phyloP scores from a whole-genome alignment of 2,113 vertebrate genomes.

The Pachycephala philippinensis region DNA sequence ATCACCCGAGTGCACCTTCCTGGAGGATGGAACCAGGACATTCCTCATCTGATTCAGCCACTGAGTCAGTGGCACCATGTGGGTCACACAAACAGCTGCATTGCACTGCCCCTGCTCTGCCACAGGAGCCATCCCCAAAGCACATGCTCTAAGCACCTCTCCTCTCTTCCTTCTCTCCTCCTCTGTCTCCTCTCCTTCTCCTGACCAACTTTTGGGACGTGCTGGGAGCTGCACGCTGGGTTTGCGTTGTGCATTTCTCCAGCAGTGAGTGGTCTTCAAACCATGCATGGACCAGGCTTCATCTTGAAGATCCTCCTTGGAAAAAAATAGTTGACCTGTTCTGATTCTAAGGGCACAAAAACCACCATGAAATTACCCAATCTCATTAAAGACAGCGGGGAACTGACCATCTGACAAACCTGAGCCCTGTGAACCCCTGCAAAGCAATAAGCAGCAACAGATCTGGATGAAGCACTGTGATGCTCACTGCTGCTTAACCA shows the following conservation, averaged over 20 bases:
- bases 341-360: background rate
- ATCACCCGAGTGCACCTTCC: background rate
- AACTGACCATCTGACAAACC: background rate
- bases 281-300: rapidly evolving
- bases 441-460: background rate
- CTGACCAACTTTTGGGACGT: rapidly evolving
- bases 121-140: background rate
- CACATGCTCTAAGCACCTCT: background rate
- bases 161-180: background rate
- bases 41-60: background rate
- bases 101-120: background rate
- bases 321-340: background rate
- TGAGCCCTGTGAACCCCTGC: background rate
- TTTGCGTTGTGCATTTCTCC: background rate
- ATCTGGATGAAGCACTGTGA: background rate
- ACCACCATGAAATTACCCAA: background rate
- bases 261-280: background rate
- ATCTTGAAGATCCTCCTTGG: background rate
- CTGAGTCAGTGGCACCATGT: background rate
- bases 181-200: background rate
- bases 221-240: rapidly evolving
- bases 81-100: background rate
- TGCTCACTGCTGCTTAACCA: background rate
- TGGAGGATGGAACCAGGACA: background rate
- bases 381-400: background rate